Base-by-base conservation (phyloP, 2,113 vertebrate species). In the Sander vitreus region DNA sequence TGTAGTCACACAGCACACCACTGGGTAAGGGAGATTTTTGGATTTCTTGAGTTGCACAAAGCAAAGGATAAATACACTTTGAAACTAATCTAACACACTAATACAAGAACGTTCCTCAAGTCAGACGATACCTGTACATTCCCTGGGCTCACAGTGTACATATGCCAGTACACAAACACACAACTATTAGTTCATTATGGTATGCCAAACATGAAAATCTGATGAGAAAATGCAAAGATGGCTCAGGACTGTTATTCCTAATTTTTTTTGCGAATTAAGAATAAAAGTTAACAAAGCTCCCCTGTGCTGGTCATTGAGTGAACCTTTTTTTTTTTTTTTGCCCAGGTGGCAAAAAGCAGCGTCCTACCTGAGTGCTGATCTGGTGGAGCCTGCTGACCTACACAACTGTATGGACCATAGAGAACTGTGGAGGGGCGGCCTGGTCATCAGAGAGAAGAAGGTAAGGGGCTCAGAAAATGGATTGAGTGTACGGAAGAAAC, bases 371-470 rank as follows among this genome's bases (percentile, higher is more conserved):
- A 78, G 79, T 16, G 93, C 91, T 2, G 0, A 3, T 76, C 50
- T 93, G 55, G 73, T 90, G 13, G 83, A 83, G 4, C 70, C 79
- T 23, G 30, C 60, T 72, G 67, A 81, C 7, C 25, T 93, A 19
- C 67, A 78, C 51, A 53, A 30, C 60, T 92, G 84, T 30, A 59
- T 93, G 0, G 63, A 88, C 80, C 33, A 53, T 21, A 75, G 64
- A n/a, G 92, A 93, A 71, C 36, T 90, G 10, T 94, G 93, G 93
- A 91, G 93, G 47, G 93, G 93, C 2, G 25, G 89, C 8, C 68
- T 94, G 80, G 30, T 91, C 25, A 50, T 94, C 85, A 93, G 91
- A 85, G 93, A 94, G 80, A 94, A 84, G 64, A 94, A 92, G 90
- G 93, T 94, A 81, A 87, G 57, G 6, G 48, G 5, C 25, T 65